Evolutionary conservation across 2,113 vertebrate genomes (phyloP), one percentile per base, ranked within the genome.

Genomic region (Nipponia nippon): DNA sequence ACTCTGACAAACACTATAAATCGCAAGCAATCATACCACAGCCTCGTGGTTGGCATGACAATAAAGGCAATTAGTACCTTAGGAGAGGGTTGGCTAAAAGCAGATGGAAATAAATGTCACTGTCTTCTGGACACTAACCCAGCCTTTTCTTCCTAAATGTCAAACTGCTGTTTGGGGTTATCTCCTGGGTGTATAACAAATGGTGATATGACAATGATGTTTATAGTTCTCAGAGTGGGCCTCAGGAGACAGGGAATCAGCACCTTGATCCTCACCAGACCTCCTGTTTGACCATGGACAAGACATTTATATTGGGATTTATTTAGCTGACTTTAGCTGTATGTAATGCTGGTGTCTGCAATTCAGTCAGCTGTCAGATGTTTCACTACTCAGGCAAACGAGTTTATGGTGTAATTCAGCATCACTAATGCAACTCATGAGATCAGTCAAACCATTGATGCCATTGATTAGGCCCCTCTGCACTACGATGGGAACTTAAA

Each of bases 131-230:
- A 93, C 80, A 70, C 19, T 3, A 82, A 95, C 25, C 2, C 2
- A 85, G 36, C 14, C 56, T 91, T 94, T 95, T 97, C 80, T 95
- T 91, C 49, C 95, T 92, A 67, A 87, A 91, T 79, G 95, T 89
- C 90, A 90, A 63, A 92, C 27, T 90, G 56, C 34, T 77, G 52
- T 82, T 61, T 92, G 73, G 89, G 87, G 73, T 94, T 77, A 95
- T 77, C 65, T 93, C 23, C 11, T 65, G 65, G 91, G 49, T 19
- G 40, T 85, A 80, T 92, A 95, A 76, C 66, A 79, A 87, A 76
- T 25, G 75, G 66, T 58, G 70, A n/a, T 53, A 85, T 83, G 77
- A 76, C 22, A 38, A 19, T 59, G 20, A 89, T 87, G 77, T 56
- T 95, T 69, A 56, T 11, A 83, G 27, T n/a, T 72, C 50, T 70